Conservation (phyloP, 2,888 invertebrate genomes). For the Scaptomyza caliginosa region DNA sequence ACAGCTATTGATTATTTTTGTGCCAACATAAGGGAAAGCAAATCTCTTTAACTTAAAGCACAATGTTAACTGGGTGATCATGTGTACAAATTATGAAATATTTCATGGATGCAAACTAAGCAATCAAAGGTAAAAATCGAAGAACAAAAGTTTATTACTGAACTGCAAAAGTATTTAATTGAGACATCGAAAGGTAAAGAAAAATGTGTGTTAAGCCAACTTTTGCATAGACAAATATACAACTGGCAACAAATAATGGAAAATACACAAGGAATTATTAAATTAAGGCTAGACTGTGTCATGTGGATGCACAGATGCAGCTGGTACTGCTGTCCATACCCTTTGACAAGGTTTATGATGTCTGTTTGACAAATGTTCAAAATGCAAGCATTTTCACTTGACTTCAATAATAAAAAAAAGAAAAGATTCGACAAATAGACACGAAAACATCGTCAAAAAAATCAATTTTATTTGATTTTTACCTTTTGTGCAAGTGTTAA, state of each 20-base stretch:
- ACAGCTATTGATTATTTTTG: neutral
- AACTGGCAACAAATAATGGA: neutral
- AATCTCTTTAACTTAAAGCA: neutral
- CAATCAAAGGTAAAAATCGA: no score
- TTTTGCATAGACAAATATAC: neutral
- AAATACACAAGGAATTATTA: neutral
- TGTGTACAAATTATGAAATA: neutral
- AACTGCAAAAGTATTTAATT: neutral
- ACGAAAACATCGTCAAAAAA: neutral
- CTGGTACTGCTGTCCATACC: slow-evolving; percentile 10
- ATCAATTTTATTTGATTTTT: slow-evolving; percentile 4
- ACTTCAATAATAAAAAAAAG: slow-evolving; percentile 15
- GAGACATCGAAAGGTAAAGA: neutral
- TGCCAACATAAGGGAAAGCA: neutral
- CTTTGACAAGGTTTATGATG: slow-evolving; percentile 47
- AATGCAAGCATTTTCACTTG: slow-evolving; percentile 10
- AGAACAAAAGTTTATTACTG: no score
- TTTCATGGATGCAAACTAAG: no score
- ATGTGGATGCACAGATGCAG: slow-evolving; percentile 5
- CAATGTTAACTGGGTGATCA: neutral
- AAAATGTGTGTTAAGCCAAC: neutral
- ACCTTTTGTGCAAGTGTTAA: slow-evolving; percentile 18
- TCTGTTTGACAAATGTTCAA: slow-evolving; percentile 43
- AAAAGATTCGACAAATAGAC: neutral
- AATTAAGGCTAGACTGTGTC: neutral